A percentile compares a stretch with the other conserved stretches of the same genome.
Evolutionary conservation across 1,140 invertebrate species (phyloP).

Genomic region (Drosophila melanica): DNA sequence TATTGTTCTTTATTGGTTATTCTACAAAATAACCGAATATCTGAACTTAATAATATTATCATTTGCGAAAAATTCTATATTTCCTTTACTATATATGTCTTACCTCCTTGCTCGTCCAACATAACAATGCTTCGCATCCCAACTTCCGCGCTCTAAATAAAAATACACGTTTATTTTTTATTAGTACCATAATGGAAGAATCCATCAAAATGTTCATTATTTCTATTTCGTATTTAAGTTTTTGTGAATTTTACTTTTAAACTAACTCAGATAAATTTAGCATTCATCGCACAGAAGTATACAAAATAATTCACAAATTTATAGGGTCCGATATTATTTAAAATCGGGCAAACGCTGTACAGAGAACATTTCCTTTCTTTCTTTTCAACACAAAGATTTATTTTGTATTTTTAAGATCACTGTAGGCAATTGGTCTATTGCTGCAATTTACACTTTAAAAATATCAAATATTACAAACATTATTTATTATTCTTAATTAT

Average conservation of each 20-base stretch:
- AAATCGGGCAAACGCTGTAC: not conserved
- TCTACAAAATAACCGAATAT: no score
- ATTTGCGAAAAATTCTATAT: not conserved
- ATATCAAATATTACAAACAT: no score
- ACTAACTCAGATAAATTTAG: not conserved
- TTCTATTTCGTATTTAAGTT: slow-evolving; percentile 8
- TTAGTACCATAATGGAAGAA: slow-evolving; percentile 48
- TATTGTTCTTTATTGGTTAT: no score
- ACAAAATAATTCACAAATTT: not conserved
- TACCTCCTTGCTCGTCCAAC: slow-evolving; percentile 98
- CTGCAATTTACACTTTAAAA: no score
- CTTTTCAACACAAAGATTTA: no score
- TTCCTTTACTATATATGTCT: slow-evolving; percentile 83
- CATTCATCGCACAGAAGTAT: not conserved
- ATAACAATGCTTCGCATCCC: slow-evolving; percentile 97
- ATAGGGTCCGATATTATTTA: not conserved
- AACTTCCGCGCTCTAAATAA: slow-evolving; percentile 94
- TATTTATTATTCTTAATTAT: no score
- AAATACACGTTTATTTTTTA: slow-evolving; percentile 72
- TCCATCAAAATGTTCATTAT: slow-evolving; percentile 14
- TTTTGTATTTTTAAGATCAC: no score
- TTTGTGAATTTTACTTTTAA: not conserved
- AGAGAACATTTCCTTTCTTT: no score
- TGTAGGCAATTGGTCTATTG: no score
- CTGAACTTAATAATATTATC: no score